Conservation (phyloP, 2,113 vertebrate species). For the Gymnobelideus leadbeateri region DNA sequence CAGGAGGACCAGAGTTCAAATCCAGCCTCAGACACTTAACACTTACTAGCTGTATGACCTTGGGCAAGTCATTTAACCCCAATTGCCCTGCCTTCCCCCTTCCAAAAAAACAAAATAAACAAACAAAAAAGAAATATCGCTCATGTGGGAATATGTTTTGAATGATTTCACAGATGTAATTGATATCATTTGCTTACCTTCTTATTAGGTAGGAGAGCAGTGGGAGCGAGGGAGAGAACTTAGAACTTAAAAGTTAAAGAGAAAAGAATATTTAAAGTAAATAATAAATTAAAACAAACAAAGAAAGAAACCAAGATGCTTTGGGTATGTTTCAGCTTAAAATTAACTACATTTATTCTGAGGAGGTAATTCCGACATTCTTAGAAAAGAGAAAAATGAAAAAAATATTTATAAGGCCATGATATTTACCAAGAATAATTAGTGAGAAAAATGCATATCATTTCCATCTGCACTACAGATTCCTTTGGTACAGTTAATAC, state of each 20-base stretch:
- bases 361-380: not conserved
- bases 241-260: not conserved
- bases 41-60: too few species aligned
- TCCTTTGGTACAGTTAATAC: not conserved
- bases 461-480: not conserved
- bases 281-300: not conserved
- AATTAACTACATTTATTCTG: not conserved
- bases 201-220: not conserved
- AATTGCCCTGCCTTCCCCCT: too few species aligned
- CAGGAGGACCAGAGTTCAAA: too few species aligned
- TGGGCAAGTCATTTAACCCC: too few species aligned
- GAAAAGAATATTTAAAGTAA: slow-evolving; percentile 37
- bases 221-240: not conserved
- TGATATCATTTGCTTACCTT: not conserved
- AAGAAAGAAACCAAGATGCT: slow-evolving; percentile 22
- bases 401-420: slow-evolving; percentile 20
- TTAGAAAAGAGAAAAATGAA: not conserved
- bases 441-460: not conserved
- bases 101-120: too few species aligned
- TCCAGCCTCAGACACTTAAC: too few species aligned
- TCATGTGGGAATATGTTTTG: not conserved
- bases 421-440: slow-evolving; percentile 23
- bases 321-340: not conserved
- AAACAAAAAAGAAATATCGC: not conserved
- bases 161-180: not conserved